Percentiles rank a stretch among this genome's conserved stretches.
Conservation (phyloP, 2,888 invertebrate species). For the Agrotis puta region DNA sequence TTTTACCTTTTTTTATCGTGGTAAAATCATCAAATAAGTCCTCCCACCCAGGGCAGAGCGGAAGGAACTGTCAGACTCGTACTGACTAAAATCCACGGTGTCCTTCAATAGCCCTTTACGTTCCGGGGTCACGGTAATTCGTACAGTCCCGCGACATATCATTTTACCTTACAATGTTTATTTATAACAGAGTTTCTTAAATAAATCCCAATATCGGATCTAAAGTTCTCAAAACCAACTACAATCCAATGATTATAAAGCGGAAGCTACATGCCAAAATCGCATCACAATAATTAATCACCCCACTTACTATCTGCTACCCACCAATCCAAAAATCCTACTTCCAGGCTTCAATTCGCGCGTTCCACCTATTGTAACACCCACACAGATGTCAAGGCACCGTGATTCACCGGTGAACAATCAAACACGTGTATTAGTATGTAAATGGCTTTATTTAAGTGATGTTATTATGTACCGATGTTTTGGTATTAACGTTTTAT, state of each 20-base stretch:
- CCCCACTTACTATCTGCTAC: conserved; percentile 9
- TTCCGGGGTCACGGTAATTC: too few relatives aligned
- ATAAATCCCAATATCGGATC: too few relatives aligned
- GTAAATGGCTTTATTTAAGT: conserved; percentile 60
- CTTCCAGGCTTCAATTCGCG: conserved; percentile 45
- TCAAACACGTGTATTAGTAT: conserved; percentile 66
- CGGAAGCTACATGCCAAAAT: conserved; percentile 8
- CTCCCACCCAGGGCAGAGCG: too few relatives aligned
- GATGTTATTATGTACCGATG: conserved; percentile 26
- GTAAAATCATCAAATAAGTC: too few relatives aligned
- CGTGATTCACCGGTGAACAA: conserved; percentile 76
- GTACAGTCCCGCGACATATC: too few relatives aligned
- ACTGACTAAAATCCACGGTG: too few relatives aligned
- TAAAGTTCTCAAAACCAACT: too few relatives aligned
- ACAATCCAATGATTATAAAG: neutral
- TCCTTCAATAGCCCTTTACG: too few relatives aligned
- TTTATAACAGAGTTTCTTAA: too few relatives aligned
- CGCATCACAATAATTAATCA: neutral
- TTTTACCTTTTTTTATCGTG: too few relatives aligned
- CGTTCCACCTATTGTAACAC: conserved; percentile 78
- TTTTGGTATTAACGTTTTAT: conserved; percentile 30
- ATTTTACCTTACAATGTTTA: too few relatives aligned
- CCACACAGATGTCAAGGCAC: conserved; percentile 83
- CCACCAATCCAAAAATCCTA: conserved; percentile 49
- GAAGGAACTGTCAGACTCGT: too few relatives aligned